Conservation (phyloP, 2,797 vertebrate genomes). For the Tapera naevia region DNA sequence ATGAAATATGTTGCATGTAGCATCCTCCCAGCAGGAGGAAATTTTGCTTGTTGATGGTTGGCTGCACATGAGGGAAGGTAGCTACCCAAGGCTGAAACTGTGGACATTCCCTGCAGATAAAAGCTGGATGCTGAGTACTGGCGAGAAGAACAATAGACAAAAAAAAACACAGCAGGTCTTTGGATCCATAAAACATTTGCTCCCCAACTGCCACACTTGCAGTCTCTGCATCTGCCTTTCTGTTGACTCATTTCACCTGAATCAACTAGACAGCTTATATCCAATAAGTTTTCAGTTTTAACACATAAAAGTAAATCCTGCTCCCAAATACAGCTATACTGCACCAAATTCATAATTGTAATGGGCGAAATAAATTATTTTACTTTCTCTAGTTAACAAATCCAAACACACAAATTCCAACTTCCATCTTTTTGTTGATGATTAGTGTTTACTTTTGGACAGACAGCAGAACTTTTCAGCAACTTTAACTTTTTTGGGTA, state of each 20-base stretch:
- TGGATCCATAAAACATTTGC: constrained; percentile 69
- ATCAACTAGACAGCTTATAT: constrained; percentile 45
- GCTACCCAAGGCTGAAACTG: background rate
- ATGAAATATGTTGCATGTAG: constrained; percentile 13
- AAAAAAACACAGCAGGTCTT: constrained; percentile 67
- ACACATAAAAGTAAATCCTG: background rate
- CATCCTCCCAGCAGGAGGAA: constrained; percentile 19
- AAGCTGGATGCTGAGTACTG: constrained; percentile 13
- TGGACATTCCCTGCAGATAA: constrained; percentile 1
- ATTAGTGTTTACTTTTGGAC: background rate
- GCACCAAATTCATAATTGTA: background rate
- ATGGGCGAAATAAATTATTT: background rate
- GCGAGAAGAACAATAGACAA: constrained; percentile 36
- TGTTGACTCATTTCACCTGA: constrained; percentile 73
- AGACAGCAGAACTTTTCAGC: background rate
- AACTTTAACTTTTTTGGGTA: background rate
- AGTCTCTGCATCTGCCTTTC: constrained; percentile 64
- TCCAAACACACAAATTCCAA: background rate
- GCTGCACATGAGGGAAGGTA: background rate
- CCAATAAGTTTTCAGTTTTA: constrained; percentile 48
- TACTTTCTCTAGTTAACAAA: constrained; percentile 8
- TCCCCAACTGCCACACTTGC: constrained; percentile 63
- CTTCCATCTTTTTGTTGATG: background rate
- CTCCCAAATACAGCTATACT: background rate
- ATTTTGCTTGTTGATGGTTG: background rate